Base-by-base conservation (phyloP, 1,140 invertebrate genomes). In the Aphidius ervi region DNA sequence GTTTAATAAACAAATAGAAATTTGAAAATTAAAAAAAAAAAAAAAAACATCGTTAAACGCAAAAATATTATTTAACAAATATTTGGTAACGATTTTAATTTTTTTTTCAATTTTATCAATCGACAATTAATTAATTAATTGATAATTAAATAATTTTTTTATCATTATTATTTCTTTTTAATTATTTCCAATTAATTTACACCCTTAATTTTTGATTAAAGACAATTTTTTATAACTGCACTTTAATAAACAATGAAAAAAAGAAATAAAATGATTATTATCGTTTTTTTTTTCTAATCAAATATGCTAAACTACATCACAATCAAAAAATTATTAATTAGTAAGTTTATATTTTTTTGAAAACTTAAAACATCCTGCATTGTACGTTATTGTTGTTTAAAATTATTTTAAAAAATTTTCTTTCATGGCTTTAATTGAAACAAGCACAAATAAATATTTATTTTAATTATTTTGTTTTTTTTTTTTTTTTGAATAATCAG, bases 11-110 rank as follows among this genome's bases (percentile, higher is more conserved):
- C 52, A 16, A 16, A 16, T 16, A 16, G 16, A 16, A 16, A 16
- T 16, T 16, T 16, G 16, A 16, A 16, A 16, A 16, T 16, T 16
- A 16, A 16, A 16, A 16, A 16, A 16, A 16, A 16, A 16, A 16
- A 16, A 16, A 16, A 70, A 73, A 71, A 71, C 69, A 67, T 66
- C 23, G 70, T 74, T 71, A 71, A 60, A 62, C 74, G 72, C 72
- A 53, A 66, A 75, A 77, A 77, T 75, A 78, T 76, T 66, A 65
- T 68, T 71, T 67, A 63, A 72, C 72, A 70, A 75, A 77, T 76
- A 74, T 74, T 72, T 76, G 72, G 73, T 72, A 72, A 75, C 73
- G 63, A 70, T 68, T 66, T 31, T 3, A 31, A 3, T 31, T 60
- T 75, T 76, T 76, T 70, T 73, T 74, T n/a, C n/a, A 74, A 16